Evolutionary conservation across 1,140 invertebrate genomes (phyloP).

Genomic region (Venustaconcha ellipsiformis): DNA sequence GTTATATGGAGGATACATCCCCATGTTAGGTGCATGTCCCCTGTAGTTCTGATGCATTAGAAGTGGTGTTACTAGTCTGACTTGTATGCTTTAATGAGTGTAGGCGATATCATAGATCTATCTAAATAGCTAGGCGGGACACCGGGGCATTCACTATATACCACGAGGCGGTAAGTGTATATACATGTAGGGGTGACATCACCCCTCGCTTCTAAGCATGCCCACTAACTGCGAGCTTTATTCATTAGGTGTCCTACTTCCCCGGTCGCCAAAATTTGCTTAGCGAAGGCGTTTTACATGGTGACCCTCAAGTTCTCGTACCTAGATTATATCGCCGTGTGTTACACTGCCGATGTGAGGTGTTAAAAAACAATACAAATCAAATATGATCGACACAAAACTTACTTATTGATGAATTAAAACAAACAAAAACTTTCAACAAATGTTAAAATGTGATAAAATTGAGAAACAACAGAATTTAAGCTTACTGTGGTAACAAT

Average conservation of each 20-base stretch:
- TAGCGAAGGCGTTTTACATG: neutral
- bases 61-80: neutral
- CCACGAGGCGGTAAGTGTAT: slow-evolving; percentile 22
- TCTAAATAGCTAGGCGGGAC: too few relatives aligned
- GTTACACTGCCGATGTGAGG: neutral
- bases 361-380: neutral
- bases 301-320: neutral
- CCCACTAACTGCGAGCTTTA: neutral
- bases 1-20: neutral
- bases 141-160: slow-evolving; percentile 2
- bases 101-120: neutral
- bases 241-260: neutral
- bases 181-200: slow-evolving; percentile 34
- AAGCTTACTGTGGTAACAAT: slow-evolving; percentile 23
- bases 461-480: slow-evolving; percentile 5
- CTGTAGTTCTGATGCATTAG: neutral
- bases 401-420: neutral
- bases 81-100: slow-evolving; percentile 9
- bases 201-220: slow-evolving; percentile 15
- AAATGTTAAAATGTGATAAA: neutral
- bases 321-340: neutral
- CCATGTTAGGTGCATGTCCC: neutral
- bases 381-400: neutral
- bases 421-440: neutral
- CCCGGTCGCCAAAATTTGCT: neutral